These are phyloP conservation scores for Hydrochoerus hydrochaeris DNA, from an alignment of 2,113 vertebrate genomes.

Conservation along the genomic window DNA sequence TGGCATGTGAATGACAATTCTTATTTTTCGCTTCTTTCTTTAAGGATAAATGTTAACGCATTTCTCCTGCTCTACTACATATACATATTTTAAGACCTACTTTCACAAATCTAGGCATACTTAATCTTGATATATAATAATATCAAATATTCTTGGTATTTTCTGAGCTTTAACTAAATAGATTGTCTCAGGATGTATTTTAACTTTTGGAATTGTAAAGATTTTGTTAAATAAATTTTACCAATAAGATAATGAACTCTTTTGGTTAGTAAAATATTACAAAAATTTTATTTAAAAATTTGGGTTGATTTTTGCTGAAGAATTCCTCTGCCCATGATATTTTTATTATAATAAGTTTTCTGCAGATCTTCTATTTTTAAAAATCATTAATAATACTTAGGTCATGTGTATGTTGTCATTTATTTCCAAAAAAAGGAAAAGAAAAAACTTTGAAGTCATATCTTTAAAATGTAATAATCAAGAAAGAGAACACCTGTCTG, in stretches of 20 bases:
- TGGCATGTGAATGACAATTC: background rate
- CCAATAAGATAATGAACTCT: background rate
- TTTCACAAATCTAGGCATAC: background rate
- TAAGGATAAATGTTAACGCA: no score
- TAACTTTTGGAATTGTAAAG: background rate
- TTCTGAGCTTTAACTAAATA: background rate
- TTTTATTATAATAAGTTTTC: background rate
- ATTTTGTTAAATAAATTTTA: background rate
- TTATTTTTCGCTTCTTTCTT: no score
- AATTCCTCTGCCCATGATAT: background rate
- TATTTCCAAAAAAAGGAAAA: background rate
- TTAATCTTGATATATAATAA: background rate
- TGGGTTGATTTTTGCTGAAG: background rate
- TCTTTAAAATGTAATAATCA: background rate
- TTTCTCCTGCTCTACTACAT: no score
- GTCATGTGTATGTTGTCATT: background rate
- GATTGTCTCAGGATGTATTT: background rate
- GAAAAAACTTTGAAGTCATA: background rate
- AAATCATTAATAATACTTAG: background rate
- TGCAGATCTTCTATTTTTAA: background rate
- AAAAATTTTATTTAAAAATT: background rate
- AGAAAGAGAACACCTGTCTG: background rate
- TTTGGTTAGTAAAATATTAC: background rate
- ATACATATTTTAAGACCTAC: background rate
- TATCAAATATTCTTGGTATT: background rate